phyloP scores from a whole-genome alignment of 2,113 vertebrate genomes.

The Numida meleagris region DNA sequence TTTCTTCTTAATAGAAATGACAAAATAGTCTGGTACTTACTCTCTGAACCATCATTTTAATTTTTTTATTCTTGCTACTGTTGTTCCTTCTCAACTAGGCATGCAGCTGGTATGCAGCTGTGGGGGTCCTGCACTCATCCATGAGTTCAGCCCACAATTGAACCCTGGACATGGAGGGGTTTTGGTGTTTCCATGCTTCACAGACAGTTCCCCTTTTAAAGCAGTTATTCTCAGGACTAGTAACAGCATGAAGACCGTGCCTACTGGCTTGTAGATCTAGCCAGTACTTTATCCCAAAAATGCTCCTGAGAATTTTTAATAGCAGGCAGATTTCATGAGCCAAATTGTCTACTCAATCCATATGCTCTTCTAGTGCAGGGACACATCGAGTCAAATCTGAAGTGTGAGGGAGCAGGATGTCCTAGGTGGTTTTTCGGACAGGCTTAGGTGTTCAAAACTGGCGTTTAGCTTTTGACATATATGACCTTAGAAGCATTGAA shows the following conservation, averaged over 20 bases:
- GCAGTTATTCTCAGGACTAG: neutral
- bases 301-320: neutral
- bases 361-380: neutral
- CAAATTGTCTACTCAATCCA: neutral
- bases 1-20: neutral
- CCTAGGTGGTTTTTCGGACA: neutral
- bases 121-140: neutral
- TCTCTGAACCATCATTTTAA: neutral
- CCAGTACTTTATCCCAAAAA: neutral
- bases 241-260: neutral
- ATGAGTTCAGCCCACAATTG: neutral
- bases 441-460: neutral
- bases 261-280: neutral
- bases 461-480: neutral
- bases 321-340: neutral
- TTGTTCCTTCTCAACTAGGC: neutral
- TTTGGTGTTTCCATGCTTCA: neutral
- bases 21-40: neutral
- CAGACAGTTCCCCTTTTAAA: neutral
- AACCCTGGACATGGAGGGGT: neutral
- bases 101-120: accelerated
- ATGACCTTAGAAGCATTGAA: neutral
- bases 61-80: neutral
- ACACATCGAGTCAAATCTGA: neutral
- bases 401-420: neutral